These are phyloP conservation scores for Plecturocebus donacophilus DNA, from an alignment of 2,113 vertebrate species.

Conservation along the genomic window DNA sequence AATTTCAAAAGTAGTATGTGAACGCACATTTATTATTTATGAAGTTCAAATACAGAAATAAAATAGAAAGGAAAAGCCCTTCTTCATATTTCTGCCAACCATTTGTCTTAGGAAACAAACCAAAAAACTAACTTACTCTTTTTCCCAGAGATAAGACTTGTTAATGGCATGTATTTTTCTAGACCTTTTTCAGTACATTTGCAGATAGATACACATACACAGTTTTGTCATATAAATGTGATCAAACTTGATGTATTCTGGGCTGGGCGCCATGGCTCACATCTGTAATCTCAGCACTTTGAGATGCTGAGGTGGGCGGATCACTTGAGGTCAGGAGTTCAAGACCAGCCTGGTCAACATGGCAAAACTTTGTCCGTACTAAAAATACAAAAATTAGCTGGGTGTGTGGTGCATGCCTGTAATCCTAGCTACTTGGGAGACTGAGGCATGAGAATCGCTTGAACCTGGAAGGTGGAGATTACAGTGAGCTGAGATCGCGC, in stretches of 20 bases:
- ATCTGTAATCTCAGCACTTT: too few relatives aligned
- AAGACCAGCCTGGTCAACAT: too few relatives aligned
- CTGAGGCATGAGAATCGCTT: too few relatives aligned
- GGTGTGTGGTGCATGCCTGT: too few relatives aligned
- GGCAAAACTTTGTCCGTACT: too few relatives aligned
- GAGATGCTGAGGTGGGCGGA: too few relatives aligned
- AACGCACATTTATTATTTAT: not conserved
- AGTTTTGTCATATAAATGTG: conserved; percentile 1
- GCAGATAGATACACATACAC: not conserved
- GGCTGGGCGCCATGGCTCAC: too few relatives aligned
- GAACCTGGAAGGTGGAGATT: too few relatives aligned
- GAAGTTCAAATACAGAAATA: conserved; percentile 29
- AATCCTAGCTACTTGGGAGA: too few relatives aligned
- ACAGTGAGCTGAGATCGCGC: too few relatives aligned
- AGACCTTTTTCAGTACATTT: not conserved
- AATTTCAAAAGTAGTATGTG: not conserved
- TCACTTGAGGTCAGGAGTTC: too few relatives aligned
- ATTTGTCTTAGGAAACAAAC: not conserved
- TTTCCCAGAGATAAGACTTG: not conserved
- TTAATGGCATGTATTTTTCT: conserved; percentile 25
- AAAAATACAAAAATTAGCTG: too few relatives aligned
- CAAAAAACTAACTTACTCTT: not conserved
- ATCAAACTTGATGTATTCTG: not conserved
- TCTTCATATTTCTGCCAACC: conserved; percentile 3
- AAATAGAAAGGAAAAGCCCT: not conserved